phyloP scores from a whole-genome alignment of 2,797 vertebrate genomes.

The Sebastes diaconus region DNA sequence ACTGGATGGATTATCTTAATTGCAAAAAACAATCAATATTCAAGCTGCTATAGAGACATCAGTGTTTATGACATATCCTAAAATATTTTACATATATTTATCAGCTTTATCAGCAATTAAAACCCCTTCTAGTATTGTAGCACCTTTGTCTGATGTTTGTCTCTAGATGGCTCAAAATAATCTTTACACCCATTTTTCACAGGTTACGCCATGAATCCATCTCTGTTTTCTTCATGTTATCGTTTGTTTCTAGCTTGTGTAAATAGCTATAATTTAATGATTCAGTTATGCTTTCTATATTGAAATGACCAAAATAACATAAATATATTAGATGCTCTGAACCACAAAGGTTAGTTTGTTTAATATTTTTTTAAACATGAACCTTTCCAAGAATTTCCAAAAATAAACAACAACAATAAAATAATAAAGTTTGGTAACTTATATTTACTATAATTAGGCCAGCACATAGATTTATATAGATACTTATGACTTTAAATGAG shows the following conservation, averaged over 20 bases:
- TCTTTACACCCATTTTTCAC: background rate
- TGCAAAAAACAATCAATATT: slow-evolving; percentile 56
- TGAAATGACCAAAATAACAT: background rate
- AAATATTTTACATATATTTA: background rate
- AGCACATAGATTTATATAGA: background rate
- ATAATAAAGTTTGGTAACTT: background rate
- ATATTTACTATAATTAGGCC: background rate
- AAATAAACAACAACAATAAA: background rate
- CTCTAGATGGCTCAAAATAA: background rate
- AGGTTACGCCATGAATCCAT: background rate
- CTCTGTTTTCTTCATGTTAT: background rate
- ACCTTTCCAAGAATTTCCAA: background rate
- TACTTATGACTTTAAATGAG: background rate
- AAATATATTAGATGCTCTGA: background rate
- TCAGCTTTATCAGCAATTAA: background rate
- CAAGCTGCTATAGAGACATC: background rate
- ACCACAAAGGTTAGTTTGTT: background rate
- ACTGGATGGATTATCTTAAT: background rate
- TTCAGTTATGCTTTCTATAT: background rate
- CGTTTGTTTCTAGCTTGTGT: background rate
- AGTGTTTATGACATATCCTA: background rate
- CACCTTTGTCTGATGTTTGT: slow-evolving; percentile 10
- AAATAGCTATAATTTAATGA: background rate
- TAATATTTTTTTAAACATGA: background rate
- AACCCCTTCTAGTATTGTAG: background rate